Conservation (phyloP, 2,113 vertebrate species). For the Crotalus viridis region DNA sequence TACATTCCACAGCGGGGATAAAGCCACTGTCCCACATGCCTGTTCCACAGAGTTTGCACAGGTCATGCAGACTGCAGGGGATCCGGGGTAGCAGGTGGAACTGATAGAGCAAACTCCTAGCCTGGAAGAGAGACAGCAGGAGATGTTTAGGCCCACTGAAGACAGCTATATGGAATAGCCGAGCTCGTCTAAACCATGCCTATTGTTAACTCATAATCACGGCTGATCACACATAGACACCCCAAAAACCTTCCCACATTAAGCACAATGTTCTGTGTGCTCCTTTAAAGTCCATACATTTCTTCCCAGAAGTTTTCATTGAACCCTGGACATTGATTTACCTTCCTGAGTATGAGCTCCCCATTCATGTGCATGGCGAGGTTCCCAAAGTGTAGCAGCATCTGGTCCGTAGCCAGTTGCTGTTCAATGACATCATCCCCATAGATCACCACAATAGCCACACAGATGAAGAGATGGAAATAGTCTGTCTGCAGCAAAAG, state of each 20-base stretch:
- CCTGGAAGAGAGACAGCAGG: constrained; percentile 70
- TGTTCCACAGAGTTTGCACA: constrained; percentile 90
- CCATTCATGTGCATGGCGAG: constrained; percentile 99
- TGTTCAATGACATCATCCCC: constrained; percentile 94
- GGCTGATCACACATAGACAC: background rate
- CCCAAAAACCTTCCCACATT: background rate
- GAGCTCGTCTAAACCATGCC: background rate
- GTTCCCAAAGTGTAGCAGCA: constrained; percentile 95
- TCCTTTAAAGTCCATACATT: background rate
- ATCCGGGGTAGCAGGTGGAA: constrained; percentile 92
- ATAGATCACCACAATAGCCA: constrained; percentile 93
- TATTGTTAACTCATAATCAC: background rate
- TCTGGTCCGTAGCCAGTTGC: constrained; percentile 92
- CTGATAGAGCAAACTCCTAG: constrained; percentile 93
- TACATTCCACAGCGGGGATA: constrained; percentile 93
- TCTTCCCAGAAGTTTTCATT: background rate
- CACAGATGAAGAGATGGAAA: constrained; percentile 96
- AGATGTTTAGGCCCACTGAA: background rate
- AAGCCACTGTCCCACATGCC: constrained; percentile 99
- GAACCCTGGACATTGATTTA: constrained; percentile 41
- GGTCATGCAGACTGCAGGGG: constrained; percentile 92
- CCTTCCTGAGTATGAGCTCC: constrained; percentile 95
- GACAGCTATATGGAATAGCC: background rate
- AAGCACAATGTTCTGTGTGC: background rate
- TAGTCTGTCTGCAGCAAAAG: constrained; percentile 85